These are phyloP conservation scores for Daphoenositta chrysoptera DNA, from an alignment of 2,113 vertebrate genomes.

Conservation along the genomic window DNA sequence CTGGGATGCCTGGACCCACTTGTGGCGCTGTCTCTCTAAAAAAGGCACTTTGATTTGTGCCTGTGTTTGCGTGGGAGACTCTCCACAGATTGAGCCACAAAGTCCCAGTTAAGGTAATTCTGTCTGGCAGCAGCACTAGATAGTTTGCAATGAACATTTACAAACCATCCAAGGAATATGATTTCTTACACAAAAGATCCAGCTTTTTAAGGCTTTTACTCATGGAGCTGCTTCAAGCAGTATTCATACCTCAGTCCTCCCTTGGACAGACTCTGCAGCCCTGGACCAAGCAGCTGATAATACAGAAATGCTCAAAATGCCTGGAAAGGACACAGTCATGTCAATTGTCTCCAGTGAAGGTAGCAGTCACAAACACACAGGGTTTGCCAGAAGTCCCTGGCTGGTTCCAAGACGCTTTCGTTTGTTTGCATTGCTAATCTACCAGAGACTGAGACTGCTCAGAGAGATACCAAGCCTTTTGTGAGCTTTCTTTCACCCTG, in stretches of 20 bases:
- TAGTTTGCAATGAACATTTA: constrained; percentile 1
- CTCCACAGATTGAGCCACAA: neutral
- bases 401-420: neutral
- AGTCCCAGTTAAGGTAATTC: constrained; percentile 44
- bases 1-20: neutral
- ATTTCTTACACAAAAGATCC: constrained; percentile 17
- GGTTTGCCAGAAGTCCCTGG: constrained; percentile 34
- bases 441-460: constrained; percentile 22
- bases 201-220: neutral
- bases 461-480: neutral
- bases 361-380: constrained; percentile 45
- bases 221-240: neutral
- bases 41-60: neutral
- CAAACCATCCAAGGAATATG: neutral
- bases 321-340: constrained; percentile 43
- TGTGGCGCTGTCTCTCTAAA: neutral
- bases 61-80: constrained; percentile 25
- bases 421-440: constrained; percentile 64
- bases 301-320: constrained; percentile 31
- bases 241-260: neutral
- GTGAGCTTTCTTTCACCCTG: constrained; percentile 7
- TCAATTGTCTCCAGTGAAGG: constrained; percentile 30
- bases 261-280: neutral
- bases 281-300: constrained; percentile 24
- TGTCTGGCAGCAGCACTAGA: constrained; percentile 22